Evolutionary conservation across 2,113 vertebrate species (phyloP).

Genomic region (Bambusicola thoracicus): DNA sequence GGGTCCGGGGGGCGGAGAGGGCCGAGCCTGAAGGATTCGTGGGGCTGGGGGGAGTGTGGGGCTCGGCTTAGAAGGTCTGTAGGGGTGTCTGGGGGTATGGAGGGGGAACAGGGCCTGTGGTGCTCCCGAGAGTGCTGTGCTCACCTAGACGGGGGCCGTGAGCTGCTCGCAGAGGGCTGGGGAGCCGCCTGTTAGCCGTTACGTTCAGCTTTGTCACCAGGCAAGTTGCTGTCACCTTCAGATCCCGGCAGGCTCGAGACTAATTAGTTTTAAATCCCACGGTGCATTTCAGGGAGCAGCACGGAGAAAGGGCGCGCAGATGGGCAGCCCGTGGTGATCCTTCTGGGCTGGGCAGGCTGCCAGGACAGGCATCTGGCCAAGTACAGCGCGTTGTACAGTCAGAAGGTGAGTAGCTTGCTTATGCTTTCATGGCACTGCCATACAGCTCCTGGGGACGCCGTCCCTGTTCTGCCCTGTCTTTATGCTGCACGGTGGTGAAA

Average conservation of each 20-base stretch:
- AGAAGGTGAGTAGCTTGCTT: constrained; percentile 80
- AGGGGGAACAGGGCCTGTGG: no score
- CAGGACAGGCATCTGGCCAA: constrained; percentile 91
- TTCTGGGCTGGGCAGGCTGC: constrained; percentile 96
- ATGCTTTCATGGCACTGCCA: not conserved
- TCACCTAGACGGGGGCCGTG: no score
- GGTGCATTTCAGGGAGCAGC: constrained; percentile 64
- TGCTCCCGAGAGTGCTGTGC: no score
- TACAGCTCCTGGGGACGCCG: not conserved
- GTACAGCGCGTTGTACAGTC: constrained; percentile 92
- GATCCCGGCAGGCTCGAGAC: not conserved
- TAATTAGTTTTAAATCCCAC: not conserved
- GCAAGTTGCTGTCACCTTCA: accelerated
- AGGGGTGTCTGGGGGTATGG: no score
- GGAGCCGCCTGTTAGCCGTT: no score
- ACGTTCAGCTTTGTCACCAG: not conserved
- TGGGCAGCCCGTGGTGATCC: constrained; percentile 88
- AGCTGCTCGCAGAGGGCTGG: no score
- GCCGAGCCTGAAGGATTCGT: not conserved
- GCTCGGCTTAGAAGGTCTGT: no score
- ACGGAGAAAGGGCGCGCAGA: constrained; percentile 31
- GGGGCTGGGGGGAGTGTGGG: not conserved
- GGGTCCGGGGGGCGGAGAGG: not conserved
- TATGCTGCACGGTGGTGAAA: not conserved
- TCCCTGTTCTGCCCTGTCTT: no score